Evolutionary conservation across 1,140 invertebrate species (phyloP).

Genomic region (Dendrolimus punctatus): DNA sequence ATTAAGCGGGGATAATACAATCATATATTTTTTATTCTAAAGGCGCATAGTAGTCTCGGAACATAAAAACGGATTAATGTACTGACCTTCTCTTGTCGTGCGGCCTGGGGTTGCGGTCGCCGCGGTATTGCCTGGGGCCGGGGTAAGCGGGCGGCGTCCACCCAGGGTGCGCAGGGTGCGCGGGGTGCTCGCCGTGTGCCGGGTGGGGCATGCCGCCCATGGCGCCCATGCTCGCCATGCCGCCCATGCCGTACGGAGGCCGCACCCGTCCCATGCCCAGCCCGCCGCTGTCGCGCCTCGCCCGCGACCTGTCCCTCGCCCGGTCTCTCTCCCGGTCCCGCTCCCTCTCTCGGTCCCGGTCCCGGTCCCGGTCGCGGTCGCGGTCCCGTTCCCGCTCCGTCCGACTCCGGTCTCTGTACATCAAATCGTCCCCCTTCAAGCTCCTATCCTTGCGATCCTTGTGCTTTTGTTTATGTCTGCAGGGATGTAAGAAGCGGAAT

Average conservation of each 20-base stretch:
- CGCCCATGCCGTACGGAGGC: conserved; percentile 25
- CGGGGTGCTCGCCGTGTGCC: conserved; percentile 35
- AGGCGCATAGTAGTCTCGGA: too few relatives aligned
- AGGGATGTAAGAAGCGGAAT: conserved; percentile 61
- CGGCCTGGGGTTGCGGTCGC: conserved; percentile 48
- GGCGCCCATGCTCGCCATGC: too few relatives aligned
- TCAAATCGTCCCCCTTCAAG: conserved; percentile 63
- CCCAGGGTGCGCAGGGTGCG: conserved; percentile 31
- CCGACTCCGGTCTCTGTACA: conserved; percentile 62
- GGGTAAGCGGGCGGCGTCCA: conserved; percentile 61
- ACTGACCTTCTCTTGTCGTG: conserved; percentile 63
- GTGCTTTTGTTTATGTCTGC: conserved; percentile 65
- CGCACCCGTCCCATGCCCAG: conserved; percentile 30
- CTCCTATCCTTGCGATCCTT: conserved; percentile 64
- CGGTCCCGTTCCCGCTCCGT: conserved; percentile 50
- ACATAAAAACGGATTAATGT: neutral
- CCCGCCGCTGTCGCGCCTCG: conserved; percentile 60
- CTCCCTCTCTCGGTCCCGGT: conserved; percentile 55
- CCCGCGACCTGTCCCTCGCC: conserved; percentile 45
- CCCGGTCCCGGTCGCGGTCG: conserved; percentile 50
- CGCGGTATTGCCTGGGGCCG: conserved; percentile 52
- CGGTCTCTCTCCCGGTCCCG: conserved; percentile 41
- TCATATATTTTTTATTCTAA: too few relatives aligned
- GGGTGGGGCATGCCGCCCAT: conserved; percentile 29
- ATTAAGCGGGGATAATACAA: too few relatives aligned